phyloP scores from a whole-genome alignment of 2,113 vertebrate species.

The Peromyscus maniculatus region DNA sequence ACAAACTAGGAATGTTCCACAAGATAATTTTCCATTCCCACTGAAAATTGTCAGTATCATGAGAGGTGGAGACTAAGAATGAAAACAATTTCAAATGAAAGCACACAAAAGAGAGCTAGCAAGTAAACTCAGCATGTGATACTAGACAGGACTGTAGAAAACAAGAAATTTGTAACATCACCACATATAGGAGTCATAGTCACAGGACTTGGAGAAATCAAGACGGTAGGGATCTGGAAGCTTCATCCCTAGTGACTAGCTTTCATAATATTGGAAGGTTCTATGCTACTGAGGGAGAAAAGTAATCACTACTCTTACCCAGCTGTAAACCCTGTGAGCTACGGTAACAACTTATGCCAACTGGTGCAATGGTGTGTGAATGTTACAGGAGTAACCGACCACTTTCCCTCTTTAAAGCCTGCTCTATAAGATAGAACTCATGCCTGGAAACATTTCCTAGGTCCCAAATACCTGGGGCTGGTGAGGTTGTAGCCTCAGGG shows the following conservation, averaged over 20 bases:
- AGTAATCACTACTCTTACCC: background rate
- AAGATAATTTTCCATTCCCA: background rate
- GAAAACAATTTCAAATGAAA: slow-evolving; percentile 4
- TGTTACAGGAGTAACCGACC: background rate
- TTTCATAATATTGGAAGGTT: background rate
- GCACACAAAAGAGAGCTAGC: background rate
- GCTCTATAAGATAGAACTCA: background rate
- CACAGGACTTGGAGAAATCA: background rate
- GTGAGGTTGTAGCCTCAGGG: background rate
- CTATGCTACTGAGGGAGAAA: background rate
- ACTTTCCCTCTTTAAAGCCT: background rate
- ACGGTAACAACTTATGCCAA: background rate
- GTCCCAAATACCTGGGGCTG: background rate
- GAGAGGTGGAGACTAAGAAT: background rate
- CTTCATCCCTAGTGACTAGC: background rate
- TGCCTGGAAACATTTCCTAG: background rate
- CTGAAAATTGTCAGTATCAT: background rate
- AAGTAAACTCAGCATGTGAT: background rate
- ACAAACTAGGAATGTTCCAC: background rate
- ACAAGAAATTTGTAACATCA: background rate
- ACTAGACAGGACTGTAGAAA: background rate
- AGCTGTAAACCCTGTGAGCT: background rate
- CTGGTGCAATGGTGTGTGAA: background rate
- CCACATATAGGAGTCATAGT: background rate
- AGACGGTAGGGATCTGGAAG: background rate